Base-by-base conservation (phyloP, 35 echinoderm and acorn worm species). In the Lytechinus pictus region DNA sequence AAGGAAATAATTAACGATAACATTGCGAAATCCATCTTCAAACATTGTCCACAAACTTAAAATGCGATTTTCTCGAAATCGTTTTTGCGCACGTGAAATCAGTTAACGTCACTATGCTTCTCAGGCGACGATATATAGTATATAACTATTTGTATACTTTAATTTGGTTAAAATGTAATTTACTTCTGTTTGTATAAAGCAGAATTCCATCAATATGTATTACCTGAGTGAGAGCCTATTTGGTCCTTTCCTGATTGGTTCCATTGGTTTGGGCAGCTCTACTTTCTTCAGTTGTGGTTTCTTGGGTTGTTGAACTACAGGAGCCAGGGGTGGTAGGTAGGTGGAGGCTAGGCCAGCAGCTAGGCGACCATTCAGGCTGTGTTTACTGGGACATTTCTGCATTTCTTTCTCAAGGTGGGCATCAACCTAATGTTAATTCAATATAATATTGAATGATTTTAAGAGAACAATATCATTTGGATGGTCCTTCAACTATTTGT, bases 281-380 rank as follows among this genome's bases (percentile, higher is more conserved):
- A 95, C 96, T 94, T 97, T 97, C 14, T 54, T 14, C 16, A 86
- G 91, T 58, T 92, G 95, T 88, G 96, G 94, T 94, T 56, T 89
- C 89, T 95, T 96, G 71, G 95, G 86, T n/a, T 91, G 91, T 96
- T 95, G 28, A 4, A 97, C 96, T 33, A 96, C 94, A 86, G 98
- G 98, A 54, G 96, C 93, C 24, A 99, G 94, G 56, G 98, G 98
- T 61, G 98, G 98, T 24, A 99, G 96, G 54, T 99, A 99, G 9
- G 94, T 95, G 0, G 96, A 92, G 9, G 98, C 96, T 55, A 99
- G 94, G 13, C 98, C 97, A 58, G 97, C 97, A 86, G 98, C 98
- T 21, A 99, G 94, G 33, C 95, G 61, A 52, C 95, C 92, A 95
- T 97, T 96, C 27, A 99, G 89, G 19, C 94, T 95, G 24, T 95